A percentile compares a stretch with the other conserved stretches of the same genome.
These are phyloP conservation scores for Nephrotoma appendiculata DNA, from an alignment of 2,888 invertebrate genomes.

Conservation along the genomic window DNA sequence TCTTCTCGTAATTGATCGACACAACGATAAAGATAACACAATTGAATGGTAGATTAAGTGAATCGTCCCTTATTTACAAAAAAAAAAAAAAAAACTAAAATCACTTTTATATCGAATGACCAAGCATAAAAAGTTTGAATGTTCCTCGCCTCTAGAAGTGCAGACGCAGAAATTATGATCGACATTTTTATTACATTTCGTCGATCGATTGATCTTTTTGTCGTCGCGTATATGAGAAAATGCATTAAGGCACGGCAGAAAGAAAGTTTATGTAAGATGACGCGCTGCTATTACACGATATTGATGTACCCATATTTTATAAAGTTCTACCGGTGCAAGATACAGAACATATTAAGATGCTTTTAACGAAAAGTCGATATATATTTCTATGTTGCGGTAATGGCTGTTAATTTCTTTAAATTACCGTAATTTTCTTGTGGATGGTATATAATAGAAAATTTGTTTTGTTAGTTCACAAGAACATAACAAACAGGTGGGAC, in stretches of 20 bases:
- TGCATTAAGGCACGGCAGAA: neutral
- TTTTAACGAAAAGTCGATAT: neutral
- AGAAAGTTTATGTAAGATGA: neutral
- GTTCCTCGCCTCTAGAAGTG: neutral
- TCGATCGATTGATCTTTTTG: neutral
- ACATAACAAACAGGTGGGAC: neutral
- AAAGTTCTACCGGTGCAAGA: neutral
- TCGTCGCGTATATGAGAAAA: neutral
- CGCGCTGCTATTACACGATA: neutral
- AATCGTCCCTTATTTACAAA: neutral
- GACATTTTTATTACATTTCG: neutral
- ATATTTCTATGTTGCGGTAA: neutral
- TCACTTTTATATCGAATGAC: neutral
- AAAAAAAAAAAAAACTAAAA: neutral
- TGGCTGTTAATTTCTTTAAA: neutral
- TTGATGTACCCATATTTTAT: too few relatives aligned
- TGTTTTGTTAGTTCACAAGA: neutral
- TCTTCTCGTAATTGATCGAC: neutral
- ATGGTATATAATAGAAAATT: neutral
- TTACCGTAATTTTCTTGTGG: neutral
- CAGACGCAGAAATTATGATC: neutral
- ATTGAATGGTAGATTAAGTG: neutral
- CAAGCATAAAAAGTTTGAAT: neutral
- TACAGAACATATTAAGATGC: neutral
- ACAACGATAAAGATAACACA: neutral